Conservation (phyloP, 2,888 invertebrate genomes). For the Leptarthrus brevirostris region DNA sequence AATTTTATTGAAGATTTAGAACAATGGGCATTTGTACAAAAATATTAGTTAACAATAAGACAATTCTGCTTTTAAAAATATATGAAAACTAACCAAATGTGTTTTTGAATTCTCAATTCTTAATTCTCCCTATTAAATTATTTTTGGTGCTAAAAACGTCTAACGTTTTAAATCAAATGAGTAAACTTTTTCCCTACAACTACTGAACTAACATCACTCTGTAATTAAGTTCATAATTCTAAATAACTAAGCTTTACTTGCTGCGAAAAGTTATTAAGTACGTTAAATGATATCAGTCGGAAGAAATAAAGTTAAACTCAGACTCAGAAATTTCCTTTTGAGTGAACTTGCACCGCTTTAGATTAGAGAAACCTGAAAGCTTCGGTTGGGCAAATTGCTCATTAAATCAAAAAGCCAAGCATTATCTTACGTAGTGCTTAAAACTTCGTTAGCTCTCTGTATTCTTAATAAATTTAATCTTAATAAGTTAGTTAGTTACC, state of each 20-base stretch:
- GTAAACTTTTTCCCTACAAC: not conserved
- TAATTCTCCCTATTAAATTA: too few species aligned
- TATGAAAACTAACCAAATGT: too few species aligned
- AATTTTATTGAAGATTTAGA: too few species aligned
- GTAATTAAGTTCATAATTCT: not conserved
- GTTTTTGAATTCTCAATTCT: too few species aligned
- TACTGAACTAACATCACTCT: not conserved
- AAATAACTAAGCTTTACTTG: not conserved
- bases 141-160: too few species aligned
- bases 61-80: too few species aligned
- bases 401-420: slow-evolving; percentile 37
- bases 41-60: too few species aligned
- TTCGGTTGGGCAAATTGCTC: slow-evolving; percentile 18
- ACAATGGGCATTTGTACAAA: too few species aligned
- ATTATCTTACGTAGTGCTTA: not conserved
- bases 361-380: not conserved
- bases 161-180: not conserved
- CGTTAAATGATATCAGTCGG: not conserved
- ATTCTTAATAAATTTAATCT: too few species aligned
- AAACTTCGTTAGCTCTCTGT: slow-evolving; percentile 12
- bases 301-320: not conserved
- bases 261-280: too few species aligned
- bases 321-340: not conserved
- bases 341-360: not conserved
- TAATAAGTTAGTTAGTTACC: too few species aligned